Percentiles rank a stretch among this genome's conserved stretches.
phyloP scores from a whole-genome alignment of 2,797 vertebrate genomes.

The Orestias chungarensis region DNA sequence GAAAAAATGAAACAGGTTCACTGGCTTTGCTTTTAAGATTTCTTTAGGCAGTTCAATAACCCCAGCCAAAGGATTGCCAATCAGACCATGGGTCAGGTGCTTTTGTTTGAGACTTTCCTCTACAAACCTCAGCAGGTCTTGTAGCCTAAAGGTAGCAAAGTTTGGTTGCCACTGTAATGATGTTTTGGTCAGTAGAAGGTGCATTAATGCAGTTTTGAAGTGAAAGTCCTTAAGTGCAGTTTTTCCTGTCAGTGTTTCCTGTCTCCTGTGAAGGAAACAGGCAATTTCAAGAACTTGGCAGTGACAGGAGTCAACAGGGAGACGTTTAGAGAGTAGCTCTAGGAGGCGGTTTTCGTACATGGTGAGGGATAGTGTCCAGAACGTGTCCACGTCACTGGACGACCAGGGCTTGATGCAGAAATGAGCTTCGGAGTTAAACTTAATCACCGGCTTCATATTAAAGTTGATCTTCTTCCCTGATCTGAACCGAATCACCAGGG shows the following conservation, averaged over 20 bases:
- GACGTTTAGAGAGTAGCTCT: constrained; percentile 70
- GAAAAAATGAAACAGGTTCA: constrained; percentile 90
- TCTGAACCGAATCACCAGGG: constrained; percentile 85
- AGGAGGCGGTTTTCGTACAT: constrained; percentile 85
- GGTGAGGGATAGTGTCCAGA: constrained; percentile 85
- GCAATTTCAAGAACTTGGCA: constrained; percentile 86
- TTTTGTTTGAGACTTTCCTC: constrained; percentile 84
- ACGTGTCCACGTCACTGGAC: constrained; percentile 62
- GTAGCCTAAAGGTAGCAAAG: constrained; percentile 73
- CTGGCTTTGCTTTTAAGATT: constrained; percentile 76
- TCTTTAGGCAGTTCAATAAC: constrained; percentile 77
- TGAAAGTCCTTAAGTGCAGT: constrained; percentile 83
- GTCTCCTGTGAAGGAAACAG: constrained; percentile 87
- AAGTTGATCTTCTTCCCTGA: constrained; percentile 87
- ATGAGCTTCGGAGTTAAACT: constrained; percentile 80
- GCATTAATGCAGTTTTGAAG: constrained; percentile 86
- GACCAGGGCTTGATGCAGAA: constrained; percentile 80
- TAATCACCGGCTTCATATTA: constrained; percentile 86
- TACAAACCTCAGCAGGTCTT: constrained; percentile 84
- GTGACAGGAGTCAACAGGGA: constrained; percentile 87
- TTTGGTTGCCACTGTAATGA: constrained; percentile 78
- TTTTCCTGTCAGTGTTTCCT: constrained; percentile 81
- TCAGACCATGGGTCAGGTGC: constrained; percentile 82
- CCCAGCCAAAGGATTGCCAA: constrained; percentile 82
- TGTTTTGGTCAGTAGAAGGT: constrained; percentile 79